Conservation (phyloP, 2,797 vertebrate species). For the Hapalemur alaotrensis region DNA sequence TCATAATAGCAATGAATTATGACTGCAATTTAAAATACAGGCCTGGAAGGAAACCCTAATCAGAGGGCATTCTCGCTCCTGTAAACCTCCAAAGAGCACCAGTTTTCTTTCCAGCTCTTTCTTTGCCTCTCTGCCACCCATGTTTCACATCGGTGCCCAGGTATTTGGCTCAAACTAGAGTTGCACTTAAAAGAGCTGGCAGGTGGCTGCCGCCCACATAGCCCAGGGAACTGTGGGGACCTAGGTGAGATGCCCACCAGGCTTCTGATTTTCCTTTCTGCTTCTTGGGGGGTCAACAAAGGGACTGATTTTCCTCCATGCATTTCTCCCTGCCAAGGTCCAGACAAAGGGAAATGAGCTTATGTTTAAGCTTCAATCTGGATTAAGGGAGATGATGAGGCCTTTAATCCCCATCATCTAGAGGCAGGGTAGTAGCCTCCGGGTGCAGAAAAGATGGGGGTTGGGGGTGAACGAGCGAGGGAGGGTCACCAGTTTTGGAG, state of each 20-base stretch:
- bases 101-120: background rate
- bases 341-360: background rate
- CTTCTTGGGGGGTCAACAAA: fast-evolving
- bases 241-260: background rate
- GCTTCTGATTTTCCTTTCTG: background rate
- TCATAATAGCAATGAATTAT: conserved; percentile 49
- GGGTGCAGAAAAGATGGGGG: background rate
- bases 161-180: background rate
- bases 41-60: conserved; percentile 32
- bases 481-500: too few relatives aligned
- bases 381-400: background rate
- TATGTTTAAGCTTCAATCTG: background rate
- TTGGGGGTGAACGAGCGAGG: fast-evolving
- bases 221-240: background rate
- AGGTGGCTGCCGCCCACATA: background rate
- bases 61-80: background rate
- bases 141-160: background rate
- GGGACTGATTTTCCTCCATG: background rate
- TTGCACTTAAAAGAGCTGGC: background rate
- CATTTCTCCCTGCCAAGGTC: background rate
- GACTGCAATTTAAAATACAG: conserved; percentile 37
- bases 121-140: background rate
- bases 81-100: background rate
- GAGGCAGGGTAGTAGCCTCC: too few relatives aligned
- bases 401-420: background rate